phyloP scores from a whole-genome alignment of 35 echinoderm and acorn worm species.

The Nesometra sesokonis region DNA sequence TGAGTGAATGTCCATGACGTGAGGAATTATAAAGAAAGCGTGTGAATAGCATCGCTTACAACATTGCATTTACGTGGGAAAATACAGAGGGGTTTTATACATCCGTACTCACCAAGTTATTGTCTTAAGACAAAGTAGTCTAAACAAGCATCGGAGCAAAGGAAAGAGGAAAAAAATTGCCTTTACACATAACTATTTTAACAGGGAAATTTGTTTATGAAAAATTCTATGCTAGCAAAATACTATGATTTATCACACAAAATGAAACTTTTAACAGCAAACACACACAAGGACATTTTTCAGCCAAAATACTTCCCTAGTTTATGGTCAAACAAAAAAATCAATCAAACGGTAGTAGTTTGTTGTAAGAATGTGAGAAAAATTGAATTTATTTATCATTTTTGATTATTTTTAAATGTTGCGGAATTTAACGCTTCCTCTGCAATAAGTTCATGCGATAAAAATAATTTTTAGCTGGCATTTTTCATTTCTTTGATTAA shows the following conservation, averaged over 20 bases:
- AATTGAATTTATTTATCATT: not conserved
- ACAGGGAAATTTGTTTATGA: not conserved
- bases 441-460: not conserved
- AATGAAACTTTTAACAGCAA: not conserved
- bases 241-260: not conserved
- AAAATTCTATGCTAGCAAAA: not conserved
- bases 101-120: not conserved
- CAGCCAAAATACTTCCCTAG: not conserved
- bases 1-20: not conserved
- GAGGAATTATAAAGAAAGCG: not conserved
- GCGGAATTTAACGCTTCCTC: not conserved
- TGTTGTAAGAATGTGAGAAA: not conserved
- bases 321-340: not conserved
- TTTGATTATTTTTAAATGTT: not conserved
- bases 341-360: not conserved
- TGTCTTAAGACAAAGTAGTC: not conserved
- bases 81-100: not conserved
- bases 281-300: not conserved
- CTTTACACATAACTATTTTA: not conserved
- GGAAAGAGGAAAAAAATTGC: not conserved
- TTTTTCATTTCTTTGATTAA: not conserved
- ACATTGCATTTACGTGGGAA: not conserved
- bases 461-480: not conserved
- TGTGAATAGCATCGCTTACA: not conserved
- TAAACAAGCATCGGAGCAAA: not conserved